Conservation (phyloP, 2,888 invertebrate species). For the Drosophila acutilabella region DNA sequence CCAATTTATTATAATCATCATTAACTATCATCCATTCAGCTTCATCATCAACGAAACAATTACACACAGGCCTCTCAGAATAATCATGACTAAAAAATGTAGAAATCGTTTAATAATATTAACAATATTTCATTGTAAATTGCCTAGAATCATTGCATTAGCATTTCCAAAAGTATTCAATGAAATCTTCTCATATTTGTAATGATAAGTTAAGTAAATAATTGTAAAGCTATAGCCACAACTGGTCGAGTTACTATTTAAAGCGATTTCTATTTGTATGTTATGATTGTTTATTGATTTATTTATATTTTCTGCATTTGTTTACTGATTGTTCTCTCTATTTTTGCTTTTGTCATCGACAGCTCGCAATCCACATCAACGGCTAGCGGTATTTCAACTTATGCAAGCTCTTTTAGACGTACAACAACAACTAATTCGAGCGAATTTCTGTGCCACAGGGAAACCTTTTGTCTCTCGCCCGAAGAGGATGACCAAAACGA, state of each 20-base stretch:
- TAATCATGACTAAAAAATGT: conserved; percentile 9
- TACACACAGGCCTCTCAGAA: conserved; percentile 30
- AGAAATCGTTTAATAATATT: conserved; percentile 26
- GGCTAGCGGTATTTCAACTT: conserved; percentile 85
- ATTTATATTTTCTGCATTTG: background rate
- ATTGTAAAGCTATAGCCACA: background rate
- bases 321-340: background rate
- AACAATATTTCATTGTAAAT: conserved; percentile 6
- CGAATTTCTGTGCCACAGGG: conserved; percentile 85
- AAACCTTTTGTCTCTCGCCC: conserved; percentile 84
- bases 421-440: conserved; percentile 84
- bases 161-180: conserved; percentile 1
- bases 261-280: conserved; percentile 21
- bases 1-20: conserved; percentile 25
- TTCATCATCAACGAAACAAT: conserved; percentile 31
- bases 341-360: conserved; percentile 19
- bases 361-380: conserved; percentile 85
- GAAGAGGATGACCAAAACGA: conserved; percentile 79
- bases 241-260: conserved; percentile 1
- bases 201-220: background rate
- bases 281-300: conserved; percentile 8
- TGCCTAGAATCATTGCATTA: conserved; percentile 6
- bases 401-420: conserved; percentile 84
- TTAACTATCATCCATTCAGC: conserved; percentile 19
- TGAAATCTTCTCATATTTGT: conserved; percentile 5